Evolutionary conservation across 2,797 vertebrate species (phyloP), one percentile per base, ranked within the genome.

Genomic region (Distichodus sexfasciatus): DNA sequence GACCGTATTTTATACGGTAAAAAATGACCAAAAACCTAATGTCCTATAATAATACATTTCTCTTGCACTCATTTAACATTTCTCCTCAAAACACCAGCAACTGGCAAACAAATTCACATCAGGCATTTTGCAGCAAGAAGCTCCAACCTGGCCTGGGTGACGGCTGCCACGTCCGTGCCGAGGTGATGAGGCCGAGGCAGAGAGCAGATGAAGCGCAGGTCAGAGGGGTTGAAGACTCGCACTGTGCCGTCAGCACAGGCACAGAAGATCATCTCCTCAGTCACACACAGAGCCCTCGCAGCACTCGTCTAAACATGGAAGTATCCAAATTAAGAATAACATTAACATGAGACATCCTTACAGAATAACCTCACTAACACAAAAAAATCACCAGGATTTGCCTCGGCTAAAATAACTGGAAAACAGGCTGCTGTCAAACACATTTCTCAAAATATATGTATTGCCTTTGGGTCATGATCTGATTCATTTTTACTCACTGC

Each of bases 211-310:
- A 95, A 97, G 77, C 87, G 90, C 69, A 98, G 91, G 83, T 98
- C 95, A 3, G 80, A 80, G 0, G 94, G 87, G 59, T 91, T 92
- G 83, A 98, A 98, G 76, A 92, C 90, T 33, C 94, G 89, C 50
- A 99, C 93, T 0, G 89, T 94, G n/a, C 96, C 96, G 0, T 95
- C 93, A 0, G 95, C 93, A 0, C 96, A 95, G 65, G 94, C 96
- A n/a, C 96, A 98, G 89, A 99, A 98, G 83, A 99, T 93, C 82
- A 92, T 84, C 21, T 96, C 93, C 1, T 94, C 94, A 4, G 91
- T 95, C 76, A 98, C 91, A n/a, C 91, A 91, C 82, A 99, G 91
- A 72, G 93, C 94, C 78, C 92, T 91, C 59, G 96, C 95, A 79
- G 90, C 82, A 0, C 91, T 91, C 41, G 93, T 94, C 96, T 98